Evolutionary conservation across 2,888 invertebrate species (phyloP), one percentile per base, ranked within the genome.

Genomic region (Globia sparganii): DNA sequence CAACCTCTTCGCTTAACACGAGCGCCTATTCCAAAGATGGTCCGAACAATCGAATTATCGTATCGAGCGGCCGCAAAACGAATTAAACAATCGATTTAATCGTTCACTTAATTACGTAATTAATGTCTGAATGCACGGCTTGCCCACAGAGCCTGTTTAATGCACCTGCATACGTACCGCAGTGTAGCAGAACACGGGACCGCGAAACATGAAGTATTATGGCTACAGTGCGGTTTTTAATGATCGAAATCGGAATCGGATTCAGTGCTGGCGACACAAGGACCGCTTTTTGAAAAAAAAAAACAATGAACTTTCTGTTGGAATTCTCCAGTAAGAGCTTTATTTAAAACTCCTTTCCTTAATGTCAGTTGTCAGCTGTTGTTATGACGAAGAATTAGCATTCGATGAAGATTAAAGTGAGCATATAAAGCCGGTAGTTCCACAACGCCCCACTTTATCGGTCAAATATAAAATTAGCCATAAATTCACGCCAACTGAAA

Each of bases 31-130:
- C 81, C 78, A 82, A 81, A 86, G 86, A 87, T 81, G 72, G 77
- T 34, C 43, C 37, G 59, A 79, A 86, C 91, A 91, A 93, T 91
- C 90, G 88, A 86, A 88, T 90, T 84, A 86, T 90, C 83, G 86
- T 88, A 90, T 89, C 83, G 89, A 85, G 78, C 82, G 69, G 78
- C 94, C 93, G 88, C 93, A 93, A 85, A 93, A 92, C 92, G 91
- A 93, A 94, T 94, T 92, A 93, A 94, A 92, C 93, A 94, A 94
- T 94, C 94, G 93, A 93, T 94, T 94, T 91, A 93, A 94, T 93
- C 92, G 92, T 91, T 91, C 91, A 92, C 93, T 95, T 94, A 94
- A 95, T 95, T 95, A 93, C 93, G 88, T 94, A 94, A 94, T 95
- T 94, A 94, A 94, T 93, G 93, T 91, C 88, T 89, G 90, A 91